Base-by-base conservation (phyloP, 1,140 invertebrate species). In the Drosophila chauvacae region DNA sequence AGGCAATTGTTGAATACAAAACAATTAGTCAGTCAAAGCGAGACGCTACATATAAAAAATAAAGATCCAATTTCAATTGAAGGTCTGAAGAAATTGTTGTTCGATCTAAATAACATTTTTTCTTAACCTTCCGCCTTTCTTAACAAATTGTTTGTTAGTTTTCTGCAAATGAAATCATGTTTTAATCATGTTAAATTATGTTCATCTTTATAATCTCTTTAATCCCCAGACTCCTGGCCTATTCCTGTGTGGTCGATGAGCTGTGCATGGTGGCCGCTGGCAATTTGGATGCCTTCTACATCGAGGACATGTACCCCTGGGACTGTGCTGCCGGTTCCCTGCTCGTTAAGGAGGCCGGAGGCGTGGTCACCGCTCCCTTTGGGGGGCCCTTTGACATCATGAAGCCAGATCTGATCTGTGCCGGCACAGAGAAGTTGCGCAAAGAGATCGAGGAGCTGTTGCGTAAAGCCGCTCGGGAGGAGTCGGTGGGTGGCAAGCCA, bases 331-430 rank as follows among this genome's bases (percentile, higher is more conserved):
- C 95, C 6, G 96, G 94, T 10, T 94, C 93, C 76, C 84, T 97
- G 30, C 95, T 97, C 53, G 94, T 96, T 2, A 90, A 93, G 74
- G 97, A 97, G 93, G 96, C 96, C 23, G 97, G 97, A 10, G 96
- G 96, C 18, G 88, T 92, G 9, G 62, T 92, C 10, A 90, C 86
- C 0, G 74, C 90, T 64, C 91, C 91, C 2, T 93, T 93, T 82
- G 95, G 96, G 37, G 93, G 93, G 51, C 93, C 94, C 80, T 94
- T 96, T 48, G 94, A 96, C 85, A 86, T 96, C 6, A 94, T 96
- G 94, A 93, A 93, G 44, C 93, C 96, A 14, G 93, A 94, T 81
- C 93, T 96, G 23, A 91, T 96, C 53, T 95, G 95, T 80, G 94
- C 95, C 13, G 93, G 94, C 41, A 95, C 94, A 9, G 90, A 91